A percentile compares a stretch with the other conserved stretches of the same genome.
phyloP scores from a whole-genome alignment of 92 coral and sea anemone species.

The Actinernus sp. region DNA sequence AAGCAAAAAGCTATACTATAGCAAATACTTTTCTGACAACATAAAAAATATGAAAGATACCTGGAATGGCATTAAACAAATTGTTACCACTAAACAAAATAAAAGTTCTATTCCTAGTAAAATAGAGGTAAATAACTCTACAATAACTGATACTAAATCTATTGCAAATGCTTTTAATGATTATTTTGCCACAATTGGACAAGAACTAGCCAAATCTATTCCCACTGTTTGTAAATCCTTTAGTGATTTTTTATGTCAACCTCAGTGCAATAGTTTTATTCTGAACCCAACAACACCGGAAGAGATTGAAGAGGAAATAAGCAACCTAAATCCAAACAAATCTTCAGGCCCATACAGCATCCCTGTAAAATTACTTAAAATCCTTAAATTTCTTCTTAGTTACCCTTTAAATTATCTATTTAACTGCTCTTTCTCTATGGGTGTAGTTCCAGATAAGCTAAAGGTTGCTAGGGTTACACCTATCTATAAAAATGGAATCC shows the following conservation, averaged over 20 bases:
- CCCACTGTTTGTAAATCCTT: neutral
- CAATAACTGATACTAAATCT: conserved; percentile 9
- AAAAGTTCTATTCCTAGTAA: conserved; percentile 1
- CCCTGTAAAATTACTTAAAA: conserved; percentile 1
- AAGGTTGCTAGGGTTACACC: conserved; percentile 12
- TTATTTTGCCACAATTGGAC: conserved; percentile 15
- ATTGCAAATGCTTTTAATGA: conserved; percentile 37
- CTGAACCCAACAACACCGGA: conserved; percentile 9
- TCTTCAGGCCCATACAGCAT: conserved; percentile 26
- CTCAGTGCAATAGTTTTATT: neutral
- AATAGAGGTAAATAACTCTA: conserved; percentile 5
- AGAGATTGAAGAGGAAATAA: conserved; percentile 10
- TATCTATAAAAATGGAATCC: conserved; percentile 9
- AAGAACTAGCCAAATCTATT: neutral
- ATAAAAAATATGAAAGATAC: conserved; percentile 6
- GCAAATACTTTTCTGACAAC: conserved; percentile 4
- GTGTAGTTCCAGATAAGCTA: conserved; percentile 4
- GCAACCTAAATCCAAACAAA: conserved; percentile 6
- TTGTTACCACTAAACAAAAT: conserved; percentile 8
- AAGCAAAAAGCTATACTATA: conserved; percentile 17
- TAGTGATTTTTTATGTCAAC: neutral
- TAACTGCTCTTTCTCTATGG: conserved; percentile 9
- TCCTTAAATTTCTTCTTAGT: neutral
- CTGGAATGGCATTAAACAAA: conserved; percentile 22
- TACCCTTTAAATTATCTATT: neutral